These are phyloP conservation scores for Pyxicephalus adspersus DNA, from an alignment of 2,113 vertebrate species.

Conservation along the genomic window DNA sequence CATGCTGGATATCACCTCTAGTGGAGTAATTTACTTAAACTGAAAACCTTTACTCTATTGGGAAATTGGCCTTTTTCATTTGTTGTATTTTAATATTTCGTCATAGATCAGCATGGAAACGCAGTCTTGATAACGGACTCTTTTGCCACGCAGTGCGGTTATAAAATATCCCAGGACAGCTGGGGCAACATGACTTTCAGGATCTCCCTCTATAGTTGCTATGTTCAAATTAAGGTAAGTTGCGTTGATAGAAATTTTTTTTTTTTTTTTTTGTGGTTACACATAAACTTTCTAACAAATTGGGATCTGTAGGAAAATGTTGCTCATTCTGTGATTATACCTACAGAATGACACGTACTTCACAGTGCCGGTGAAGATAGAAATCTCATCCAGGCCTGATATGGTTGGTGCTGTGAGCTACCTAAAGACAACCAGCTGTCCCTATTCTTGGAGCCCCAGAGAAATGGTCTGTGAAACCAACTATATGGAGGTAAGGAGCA, in stretches of 20 bases:
- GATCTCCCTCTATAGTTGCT: slow-evolving; percentile 64
- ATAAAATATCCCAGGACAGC: slow-evolving; percentile 37
- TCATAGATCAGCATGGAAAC: slow-evolving; percentile 59
- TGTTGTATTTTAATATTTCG: background rate
- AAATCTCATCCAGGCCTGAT: slow-evolving; percentile 34
- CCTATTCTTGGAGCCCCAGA: slow-evolving; percentile 33
- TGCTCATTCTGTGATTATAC: background rate
- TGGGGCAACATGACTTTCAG: slow-evolving; percentile 54
- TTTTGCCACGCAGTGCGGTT: slow-evolving; percentile 62
- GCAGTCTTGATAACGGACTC: slow-evolving; percentile 55
- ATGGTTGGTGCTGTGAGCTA: slow-evolving; percentile 51
- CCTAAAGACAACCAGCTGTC: slow-evolving; percentile 59
- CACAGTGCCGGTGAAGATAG: slow-evolving; percentile 52
- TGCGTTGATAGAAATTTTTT: rapidly evolving
- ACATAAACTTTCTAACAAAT: too few species aligned
- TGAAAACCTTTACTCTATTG: too few species aligned
- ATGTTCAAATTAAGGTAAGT: slow-evolving; percentile 58
- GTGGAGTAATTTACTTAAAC: too few species aligned
- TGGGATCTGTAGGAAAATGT: background rate
- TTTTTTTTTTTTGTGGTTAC: too few species aligned
- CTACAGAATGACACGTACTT: slow-evolving; percentile 61
- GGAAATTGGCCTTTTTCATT: too few species aligned
- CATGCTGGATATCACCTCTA: too few species aligned
- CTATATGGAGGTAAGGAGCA: slow-evolving; percentile 65
- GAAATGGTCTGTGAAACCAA: slow-evolving; percentile 64